Evolutionary conservation across 2,888 invertebrate genomes (phyloP).

Genomic region (Sabatieria punctata): DNA sequence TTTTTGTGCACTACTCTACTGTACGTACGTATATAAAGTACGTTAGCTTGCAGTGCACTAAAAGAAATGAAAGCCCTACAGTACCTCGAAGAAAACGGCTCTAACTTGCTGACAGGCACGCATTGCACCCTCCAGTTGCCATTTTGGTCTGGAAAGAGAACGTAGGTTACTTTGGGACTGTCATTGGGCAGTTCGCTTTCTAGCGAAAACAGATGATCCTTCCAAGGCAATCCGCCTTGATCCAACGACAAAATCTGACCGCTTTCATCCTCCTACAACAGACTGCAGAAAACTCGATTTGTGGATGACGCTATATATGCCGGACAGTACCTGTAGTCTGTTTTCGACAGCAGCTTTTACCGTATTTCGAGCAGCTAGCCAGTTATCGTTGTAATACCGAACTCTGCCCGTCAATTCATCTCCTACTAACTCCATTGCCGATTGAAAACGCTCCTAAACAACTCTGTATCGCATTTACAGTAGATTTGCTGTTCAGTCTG

Average conservation of each 20-base stretch:
- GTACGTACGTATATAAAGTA: slow-evolving; percentile 29
- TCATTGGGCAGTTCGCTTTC: slow-evolving; percentile 44
- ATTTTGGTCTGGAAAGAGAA: slow-evolving; percentile 15
- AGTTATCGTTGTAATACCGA: slow-evolving; percentile 44
- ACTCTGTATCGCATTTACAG: too few species aligned
- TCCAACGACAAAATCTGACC: slow-evolving; percentile 63
- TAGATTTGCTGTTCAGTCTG: too few species aligned
- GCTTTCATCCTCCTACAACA: slow-evolving; percentile 46
- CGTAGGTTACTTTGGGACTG: background rate
- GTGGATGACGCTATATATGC: too few species aligned
- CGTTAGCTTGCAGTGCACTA: background rate
- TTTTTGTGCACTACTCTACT: too few species aligned
- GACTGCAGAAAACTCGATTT: too few species aligned
- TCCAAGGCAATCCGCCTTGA: slow-evolving; percentile 62
- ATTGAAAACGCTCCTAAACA: slow-evolving; percentile 44
- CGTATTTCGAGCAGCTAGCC: slow-evolving; percentile 63
- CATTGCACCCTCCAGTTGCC: slow-evolving; percentile 63
- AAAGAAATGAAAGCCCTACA: background rate
- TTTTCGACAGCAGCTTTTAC: slow-evolving; percentile 52
- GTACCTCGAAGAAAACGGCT: slow-evolving; percentile 23
- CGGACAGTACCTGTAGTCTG: slow-evolving; percentile 37
- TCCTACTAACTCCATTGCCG: slow-evolving; percentile 60
- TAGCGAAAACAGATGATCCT: slow-evolving; percentile 62
- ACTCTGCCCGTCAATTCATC: slow-evolving; percentile 58
- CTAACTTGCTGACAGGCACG: slow-evolving; percentile 46